Conservation (phyloP, 2,888 invertebrate species). For the Himalopsyche anomala region DNA sequence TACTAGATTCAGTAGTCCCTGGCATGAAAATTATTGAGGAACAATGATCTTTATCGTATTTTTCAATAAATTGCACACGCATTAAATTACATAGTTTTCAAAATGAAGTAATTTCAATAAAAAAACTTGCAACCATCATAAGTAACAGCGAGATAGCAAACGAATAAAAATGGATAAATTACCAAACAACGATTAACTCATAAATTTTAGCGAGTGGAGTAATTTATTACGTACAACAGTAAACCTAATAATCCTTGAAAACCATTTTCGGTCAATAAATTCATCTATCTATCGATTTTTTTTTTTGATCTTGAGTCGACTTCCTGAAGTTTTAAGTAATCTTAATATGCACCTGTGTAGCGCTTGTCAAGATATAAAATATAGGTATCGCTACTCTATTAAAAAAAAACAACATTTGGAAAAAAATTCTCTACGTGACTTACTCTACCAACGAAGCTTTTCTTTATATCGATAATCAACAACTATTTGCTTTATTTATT, state of each 20-base stretch:
- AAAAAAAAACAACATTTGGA: background rate
- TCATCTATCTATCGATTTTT: slow-evolving; percentile 28
- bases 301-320: slow-evolving; percentile 10
- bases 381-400: background rate
- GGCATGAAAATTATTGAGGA: too few relatives aligned
- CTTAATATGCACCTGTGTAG: slow-evolving; percentile 15
- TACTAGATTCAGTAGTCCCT: too few relatives aligned
- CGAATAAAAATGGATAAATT: slow-evolving; percentile 1
- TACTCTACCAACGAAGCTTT: background rate
- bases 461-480: too few relatives aligned
- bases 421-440: background rate
- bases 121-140: background rate
- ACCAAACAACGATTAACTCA: slow-evolving; percentile 14
- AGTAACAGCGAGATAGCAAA: background rate
- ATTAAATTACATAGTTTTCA: background rate
- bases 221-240: slow-evolving; percentile 23
- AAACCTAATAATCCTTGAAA: slow-evolving; percentile 26
- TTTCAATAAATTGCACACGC: too few relatives aligned
- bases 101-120: background rate
- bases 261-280: slow-evolving; percentile 28
- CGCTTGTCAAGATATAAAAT: slow-evolving; percentile 5
- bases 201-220: background rate
- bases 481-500: too few relatives aligned
- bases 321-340: slow-evolving; percentile 31
- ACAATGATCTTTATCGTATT: too few relatives aligned